Percentiles rank a stretch among this genome's conserved stretches.
Conservation (phyloP, 2,113 vertebrate genomes). For the Symphodus melops region DNA sequence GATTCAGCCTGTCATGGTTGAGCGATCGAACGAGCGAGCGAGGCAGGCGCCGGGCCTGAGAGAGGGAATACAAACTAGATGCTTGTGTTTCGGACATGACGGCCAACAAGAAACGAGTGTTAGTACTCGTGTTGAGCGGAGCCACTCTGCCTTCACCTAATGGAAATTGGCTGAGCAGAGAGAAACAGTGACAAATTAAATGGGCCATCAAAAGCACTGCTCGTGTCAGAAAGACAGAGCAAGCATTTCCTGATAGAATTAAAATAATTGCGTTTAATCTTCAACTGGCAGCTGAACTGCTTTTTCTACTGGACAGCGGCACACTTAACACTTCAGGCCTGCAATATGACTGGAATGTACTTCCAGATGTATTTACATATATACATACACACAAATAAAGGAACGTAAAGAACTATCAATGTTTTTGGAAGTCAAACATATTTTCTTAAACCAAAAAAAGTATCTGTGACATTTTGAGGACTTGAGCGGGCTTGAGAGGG, state of each 20-base stretch:
- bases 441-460: neutral
- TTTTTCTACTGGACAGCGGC: conserved; percentile 45
- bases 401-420: too few relatives aligned
- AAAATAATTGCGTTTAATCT: conserved; percentile 65
- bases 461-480: neutral
- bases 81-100: conserved; percentile 64
- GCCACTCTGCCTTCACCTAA: conserved; percentile 57
- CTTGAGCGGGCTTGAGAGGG: too few relatives aligned
- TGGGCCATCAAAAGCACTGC: conserved; percentile 56
- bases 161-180: conserved; percentile 69
- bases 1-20: conserved; percentile 61
- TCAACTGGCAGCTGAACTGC: conserved; percentile 47
- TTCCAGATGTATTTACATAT: too few relatives aligned
- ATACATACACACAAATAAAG: too few relatives aligned
- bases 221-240: conserved; percentile 45
- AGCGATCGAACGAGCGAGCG: conserved; percentile 36
- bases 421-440: neutral
- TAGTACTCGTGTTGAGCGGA: conserved; percentile 48
- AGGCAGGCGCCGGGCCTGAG: conserved; percentile 38
- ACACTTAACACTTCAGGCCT: conserved; percentile 2
- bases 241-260: conserved; percentile 64
- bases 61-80: conserved; percentile 67
- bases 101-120: conserved; percentile 68
- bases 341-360: too few relatives aligned
- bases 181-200: conserved; percentile 76